phyloP scores from a whole-genome alignment of 2,888 invertebrate genomes.

The Cylloceria caligata region DNA sequence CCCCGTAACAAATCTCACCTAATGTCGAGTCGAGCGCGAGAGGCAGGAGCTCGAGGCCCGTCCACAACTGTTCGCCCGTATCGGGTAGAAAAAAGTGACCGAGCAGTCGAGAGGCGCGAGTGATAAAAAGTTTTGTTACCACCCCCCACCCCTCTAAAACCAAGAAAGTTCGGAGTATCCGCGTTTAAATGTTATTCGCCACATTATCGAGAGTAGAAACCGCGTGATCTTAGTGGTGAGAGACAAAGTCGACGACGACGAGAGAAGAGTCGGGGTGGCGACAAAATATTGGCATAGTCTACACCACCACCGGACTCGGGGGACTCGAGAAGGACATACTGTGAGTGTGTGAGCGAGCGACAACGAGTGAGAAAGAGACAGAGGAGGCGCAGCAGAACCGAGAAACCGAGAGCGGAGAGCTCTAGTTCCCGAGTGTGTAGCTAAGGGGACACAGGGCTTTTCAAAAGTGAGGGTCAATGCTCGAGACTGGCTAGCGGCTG shows the following conservation, averaged over 20 bases:
- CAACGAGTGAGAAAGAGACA: conserved; percentile 37
- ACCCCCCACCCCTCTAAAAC: neutral
- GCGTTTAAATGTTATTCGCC: conserved; percentile 8
- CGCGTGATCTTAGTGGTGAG: conserved; percentile 8
- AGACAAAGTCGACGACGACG: neutral
- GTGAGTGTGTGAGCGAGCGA: conserved; percentile 2
- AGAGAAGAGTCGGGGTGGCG: conserved; percentile 54
- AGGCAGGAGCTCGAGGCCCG: conserved; percentile 75
- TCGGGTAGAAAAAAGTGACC: conserved; percentile 70
- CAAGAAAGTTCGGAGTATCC: neutral
- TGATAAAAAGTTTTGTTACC: conserved; percentile 19
- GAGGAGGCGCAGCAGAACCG: conserved; percentile 27
- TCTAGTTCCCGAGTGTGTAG: conserved; percentile 60
- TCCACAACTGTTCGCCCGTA: conserved; percentile 73
- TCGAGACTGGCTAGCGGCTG: conserved; percentile 85
- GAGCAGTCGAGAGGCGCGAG: conserved; percentile 43
- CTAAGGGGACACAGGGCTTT: conserved; percentile 83
- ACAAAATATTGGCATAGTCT: conserved; percentile 58
- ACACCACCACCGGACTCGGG: conserved; percentile 38
- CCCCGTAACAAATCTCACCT: conserved; percentile 76
- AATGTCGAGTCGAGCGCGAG: conserved; percentile 78
- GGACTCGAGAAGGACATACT: conserved; percentile 12
- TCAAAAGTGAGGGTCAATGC: conserved; percentile 85
- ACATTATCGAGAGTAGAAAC: neutral
- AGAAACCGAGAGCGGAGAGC: conserved; percentile 30